phyloP scores from a whole-genome alignment of 2,113 vertebrate genomes.

The Gambusia affinis region DNA sequence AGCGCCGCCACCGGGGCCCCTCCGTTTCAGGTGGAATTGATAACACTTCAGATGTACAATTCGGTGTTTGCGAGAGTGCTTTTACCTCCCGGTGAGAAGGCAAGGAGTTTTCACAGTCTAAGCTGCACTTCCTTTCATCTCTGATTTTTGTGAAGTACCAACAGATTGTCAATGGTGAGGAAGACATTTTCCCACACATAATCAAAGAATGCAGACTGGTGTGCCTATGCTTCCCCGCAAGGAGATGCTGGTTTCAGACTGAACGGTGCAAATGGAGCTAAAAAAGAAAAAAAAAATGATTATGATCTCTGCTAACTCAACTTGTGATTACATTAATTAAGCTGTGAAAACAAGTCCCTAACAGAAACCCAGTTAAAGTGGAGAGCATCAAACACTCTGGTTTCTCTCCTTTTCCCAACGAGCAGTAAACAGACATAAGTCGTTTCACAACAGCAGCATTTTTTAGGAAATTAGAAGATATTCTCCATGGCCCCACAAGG shows the following conservation, averaged over 20 bases:
- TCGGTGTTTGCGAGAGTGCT: constrained; percentile 69
- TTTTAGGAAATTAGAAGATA: constrained; percentile 16
- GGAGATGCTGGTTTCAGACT: constrained; percentile 21
- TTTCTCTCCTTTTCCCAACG: not conserved
- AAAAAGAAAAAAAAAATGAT: constrained; percentile 25
- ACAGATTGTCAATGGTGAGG: constrained; percentile 68
- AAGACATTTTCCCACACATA: constrained; percentile 65
- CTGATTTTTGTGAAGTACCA: constrained; percentile 69
- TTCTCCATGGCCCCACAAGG: constrained; percentile 30
- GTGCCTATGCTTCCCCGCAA: constrained; percentile 8
- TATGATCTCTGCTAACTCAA: constrained; percentile 41
- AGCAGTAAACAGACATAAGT: not conserved
- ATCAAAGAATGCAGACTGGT: constrained; percentile 55
- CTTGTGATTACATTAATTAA: constrained; percentile 43
- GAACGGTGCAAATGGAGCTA: not conserved
- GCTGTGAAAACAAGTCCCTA: constrained; percentile 29
- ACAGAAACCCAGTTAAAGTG: constrained; percentile 7
- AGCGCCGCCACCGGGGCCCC: constrained; percentile 60
- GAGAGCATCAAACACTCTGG: not conserved
- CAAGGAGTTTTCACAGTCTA: constrained; percentile 59
- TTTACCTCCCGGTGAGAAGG: constrained; percentile 71
- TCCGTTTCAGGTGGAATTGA: constrained; percentile 70
- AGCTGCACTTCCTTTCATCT: constrained; percentile 74
- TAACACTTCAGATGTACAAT: constrained; percentile 75
- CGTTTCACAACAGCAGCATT: not conserved